phyloP scores from a whole-genome alignment of 2,797 vertebrate genomes.

The Pseudochromis fuscus region DNA sequence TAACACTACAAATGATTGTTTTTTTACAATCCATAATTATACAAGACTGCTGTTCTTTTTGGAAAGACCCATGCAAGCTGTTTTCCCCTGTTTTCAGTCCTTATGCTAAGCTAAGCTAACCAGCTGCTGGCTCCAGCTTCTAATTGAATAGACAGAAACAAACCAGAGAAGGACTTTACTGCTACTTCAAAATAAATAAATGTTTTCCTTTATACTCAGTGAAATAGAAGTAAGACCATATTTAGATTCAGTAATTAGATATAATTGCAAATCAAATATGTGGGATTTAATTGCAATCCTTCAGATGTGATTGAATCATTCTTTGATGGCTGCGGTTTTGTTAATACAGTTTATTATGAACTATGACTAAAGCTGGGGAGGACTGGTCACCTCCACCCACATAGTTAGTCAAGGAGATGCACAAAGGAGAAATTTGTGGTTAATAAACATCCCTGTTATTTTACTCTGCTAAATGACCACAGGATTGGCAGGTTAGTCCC shows the following conservation, averaged over 20 bases:
- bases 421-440: neutral
- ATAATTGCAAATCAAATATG: neutral
- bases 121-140: neutral
- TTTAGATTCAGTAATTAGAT: neutral
- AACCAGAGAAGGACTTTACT: no score
- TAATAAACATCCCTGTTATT: neutral
- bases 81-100: neutral
- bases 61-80: neutral
- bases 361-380: no score
- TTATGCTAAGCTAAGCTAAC: neutral
- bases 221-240: neutral
- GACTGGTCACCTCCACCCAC: neutral
- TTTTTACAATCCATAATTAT: no score
- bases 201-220: neutral
- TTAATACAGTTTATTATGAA: no score
- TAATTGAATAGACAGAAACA: neutral
- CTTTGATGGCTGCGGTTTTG: neutral
- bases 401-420: neutral
- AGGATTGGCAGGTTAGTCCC: neutral
- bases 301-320: neutral
- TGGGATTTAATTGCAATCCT: neutral
- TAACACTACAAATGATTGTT: neutral
- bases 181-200: neutral
- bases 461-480: neutral
- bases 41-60: neutral